A percentile compares a stretch with the other conserved stretches of the same genome.
phyloP scores from a whole-genome alignment of 2,113 vertebrate species.

The Asarcornis scutulata region DNA sequence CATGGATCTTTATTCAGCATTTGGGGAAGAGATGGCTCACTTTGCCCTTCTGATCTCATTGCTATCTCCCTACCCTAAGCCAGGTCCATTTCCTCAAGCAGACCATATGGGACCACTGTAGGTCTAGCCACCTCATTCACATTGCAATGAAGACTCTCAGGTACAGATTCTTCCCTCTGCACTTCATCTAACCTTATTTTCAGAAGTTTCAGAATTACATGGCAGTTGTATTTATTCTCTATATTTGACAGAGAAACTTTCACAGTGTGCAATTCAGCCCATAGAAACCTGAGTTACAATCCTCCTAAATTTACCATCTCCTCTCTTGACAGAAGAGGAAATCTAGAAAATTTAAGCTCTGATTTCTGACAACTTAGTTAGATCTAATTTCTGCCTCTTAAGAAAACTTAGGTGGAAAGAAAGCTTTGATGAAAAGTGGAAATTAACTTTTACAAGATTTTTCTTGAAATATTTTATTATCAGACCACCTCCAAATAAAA shows the following conservation, averaged over 20 bases:
- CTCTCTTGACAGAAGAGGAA: not conserved
- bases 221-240: not conserved
- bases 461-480: not conserved
- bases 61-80: not conserved
- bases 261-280: not conserved
- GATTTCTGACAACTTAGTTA: not conserved
- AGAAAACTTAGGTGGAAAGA: not conserved
- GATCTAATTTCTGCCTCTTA: not conserved
- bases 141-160: not conserved
- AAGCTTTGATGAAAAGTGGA: not conserved
- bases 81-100: not conserved
- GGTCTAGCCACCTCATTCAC: not conserved
- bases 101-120: not conserved
- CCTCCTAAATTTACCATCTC: not conserved
- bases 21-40: not conserved
- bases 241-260: not conserved
- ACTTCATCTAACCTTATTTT: not conserved
- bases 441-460: not conserved
- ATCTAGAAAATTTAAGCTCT: not conserved
- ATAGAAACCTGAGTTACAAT: not conserved
- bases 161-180: not conserved
- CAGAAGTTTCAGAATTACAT: not conserved
- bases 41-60: not conserved
- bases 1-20: not conserved
- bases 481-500: constrained; percentile 4